Evolutionary conservation across 2,888 invertebrate species (phyloP).

Genomic region (Chloroclysta siterata): DNA sequence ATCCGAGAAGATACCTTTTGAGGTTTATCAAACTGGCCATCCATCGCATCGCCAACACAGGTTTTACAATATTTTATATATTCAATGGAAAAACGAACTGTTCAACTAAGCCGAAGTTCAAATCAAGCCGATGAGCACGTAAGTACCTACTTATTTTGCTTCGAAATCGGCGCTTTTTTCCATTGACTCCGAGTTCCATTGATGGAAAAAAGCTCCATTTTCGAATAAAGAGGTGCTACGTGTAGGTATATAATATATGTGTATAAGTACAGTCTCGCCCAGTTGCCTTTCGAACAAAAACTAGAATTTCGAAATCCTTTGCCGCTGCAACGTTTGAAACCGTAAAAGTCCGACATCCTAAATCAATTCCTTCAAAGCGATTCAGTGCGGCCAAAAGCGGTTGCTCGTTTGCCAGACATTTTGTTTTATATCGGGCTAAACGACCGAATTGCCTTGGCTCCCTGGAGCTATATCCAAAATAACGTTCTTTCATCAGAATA

Average conservation of each 20-base stretch:
- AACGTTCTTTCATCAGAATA: conserved; percentile 60
- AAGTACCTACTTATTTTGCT: no score
- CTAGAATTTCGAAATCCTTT: conserved; percentile 25
- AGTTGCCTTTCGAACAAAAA: conserved; percentile 22
- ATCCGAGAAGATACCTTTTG: conserved; percentile 59
- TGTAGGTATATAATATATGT: no score
- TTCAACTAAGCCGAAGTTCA: no score
- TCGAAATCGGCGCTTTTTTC: no score
- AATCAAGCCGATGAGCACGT: no score
- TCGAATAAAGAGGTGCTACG: no score
- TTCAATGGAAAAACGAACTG: no score
- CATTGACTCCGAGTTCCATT: no score
- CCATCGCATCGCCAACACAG: no score
- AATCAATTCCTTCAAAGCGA: conserved; percentile 43
- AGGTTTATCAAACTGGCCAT: conserved; percentile 29
- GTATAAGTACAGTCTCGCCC: neutral
- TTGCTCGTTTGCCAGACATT: conserved; percentile 40
- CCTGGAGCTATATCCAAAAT: conserved; percentile 57
- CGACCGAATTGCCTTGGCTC: conserved; percentile 52
- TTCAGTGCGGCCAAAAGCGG: conserved; percentile 40
- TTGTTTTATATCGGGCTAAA: conserved; percentile 49
- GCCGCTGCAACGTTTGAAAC: conserved; percentile 25
- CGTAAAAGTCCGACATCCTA: conserved; percentile 39
- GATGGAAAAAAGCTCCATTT: no score
- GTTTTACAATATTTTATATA: no score